These are phyloP conservation scores for Alcis repandata DNA, from an alignment of 2,888 invertebrate species.

Conservation along the genomic window DNA sequence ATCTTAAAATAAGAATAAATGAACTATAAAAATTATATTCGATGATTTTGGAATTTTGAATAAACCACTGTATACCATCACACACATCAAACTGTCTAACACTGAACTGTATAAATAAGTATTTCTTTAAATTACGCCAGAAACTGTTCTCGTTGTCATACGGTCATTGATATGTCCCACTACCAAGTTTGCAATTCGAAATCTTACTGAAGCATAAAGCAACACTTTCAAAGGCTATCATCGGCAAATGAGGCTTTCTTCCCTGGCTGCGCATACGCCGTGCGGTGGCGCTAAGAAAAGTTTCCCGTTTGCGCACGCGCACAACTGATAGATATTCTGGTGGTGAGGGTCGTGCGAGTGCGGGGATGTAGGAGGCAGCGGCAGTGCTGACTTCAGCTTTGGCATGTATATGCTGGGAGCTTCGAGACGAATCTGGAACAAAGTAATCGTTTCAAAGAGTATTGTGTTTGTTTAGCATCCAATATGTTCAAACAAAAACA, in stretches of 20 bases:
- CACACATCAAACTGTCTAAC: background rate
- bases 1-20: background rate
- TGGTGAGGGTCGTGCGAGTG: conserved; percentile 85
- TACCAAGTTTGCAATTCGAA: background rate
- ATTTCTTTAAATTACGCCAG: background rate
- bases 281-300: conserved; percentile 95
- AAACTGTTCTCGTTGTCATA: background rate
- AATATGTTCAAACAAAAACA: too few relatives aligned
- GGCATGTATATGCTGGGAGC: conserved; percentile 89
- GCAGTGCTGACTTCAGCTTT: conserved; percentile 88
- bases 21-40: background rate
- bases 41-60: background rate
- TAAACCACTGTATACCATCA: too few relatives aligned
- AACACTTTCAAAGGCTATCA: conserved; percentile 55
- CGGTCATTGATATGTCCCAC: background rate
- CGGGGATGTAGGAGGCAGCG: conserved; percentile 80
- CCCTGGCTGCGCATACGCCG: conserved; percentile 90
- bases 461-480: too few relatives aligned
- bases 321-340: conserved; percentile 94
- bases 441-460: background rate
- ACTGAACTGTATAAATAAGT: background rate
- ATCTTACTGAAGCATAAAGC: conserved; percentile 3
- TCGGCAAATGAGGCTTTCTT: conserved; percentile 85
- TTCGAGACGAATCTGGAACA: conserved; percentile 88
- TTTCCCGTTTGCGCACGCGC: conserved; percentile 96